A percentile compares a stretch with the other conserved stretches of the same genome.
Conservation (phyloP, 2,888 invertebrate genomes). For the Cylindroiulus punctatus region DNA sequence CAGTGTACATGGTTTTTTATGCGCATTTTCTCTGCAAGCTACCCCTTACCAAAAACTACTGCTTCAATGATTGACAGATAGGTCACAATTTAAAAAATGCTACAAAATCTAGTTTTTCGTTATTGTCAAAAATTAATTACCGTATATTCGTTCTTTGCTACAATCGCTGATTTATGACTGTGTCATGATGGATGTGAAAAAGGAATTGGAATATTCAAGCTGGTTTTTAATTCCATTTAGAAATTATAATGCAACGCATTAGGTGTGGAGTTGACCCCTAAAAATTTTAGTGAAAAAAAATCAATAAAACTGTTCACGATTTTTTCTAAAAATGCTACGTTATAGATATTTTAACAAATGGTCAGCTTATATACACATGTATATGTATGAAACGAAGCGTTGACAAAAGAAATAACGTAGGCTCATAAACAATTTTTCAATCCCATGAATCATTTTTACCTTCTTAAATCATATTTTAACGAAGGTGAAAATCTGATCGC, state of each 20-base stretch:
- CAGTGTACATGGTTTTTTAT: too few species aligned
- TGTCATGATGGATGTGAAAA: not conserved
- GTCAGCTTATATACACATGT: too few species aligned
- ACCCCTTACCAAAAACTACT: too few species aligned
- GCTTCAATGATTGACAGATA: too few species aligned
- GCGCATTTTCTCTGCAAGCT: too few species aligned
- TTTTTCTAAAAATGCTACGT: not conserved
- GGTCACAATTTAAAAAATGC: too few species aligned
- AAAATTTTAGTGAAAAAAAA: not conserved
- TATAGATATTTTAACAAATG: not conserved
- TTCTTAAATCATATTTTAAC: not conserved
- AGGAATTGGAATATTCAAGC: not conserved
- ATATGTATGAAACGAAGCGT: not conserved
- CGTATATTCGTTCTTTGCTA: not conserved
- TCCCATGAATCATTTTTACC: not conserved
- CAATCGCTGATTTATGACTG: not conserved
- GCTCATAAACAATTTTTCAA: constrained; percentile 1
- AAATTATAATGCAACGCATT: too few species aligned
- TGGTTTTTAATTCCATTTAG: too few species aligned
- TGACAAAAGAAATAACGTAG: not conserved
- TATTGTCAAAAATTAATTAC: too few species aligned
- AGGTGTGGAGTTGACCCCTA: not conserved
- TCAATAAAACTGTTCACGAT: not conserved
- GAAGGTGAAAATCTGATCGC: not conserved
- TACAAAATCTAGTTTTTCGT: too few species aligned